A percentile compares a stretch with the other conserved stretches of the same genome.
Conservation (phyloP, 2,888 invertebrate species). For the Bhutanitis thaidina region DNA sequence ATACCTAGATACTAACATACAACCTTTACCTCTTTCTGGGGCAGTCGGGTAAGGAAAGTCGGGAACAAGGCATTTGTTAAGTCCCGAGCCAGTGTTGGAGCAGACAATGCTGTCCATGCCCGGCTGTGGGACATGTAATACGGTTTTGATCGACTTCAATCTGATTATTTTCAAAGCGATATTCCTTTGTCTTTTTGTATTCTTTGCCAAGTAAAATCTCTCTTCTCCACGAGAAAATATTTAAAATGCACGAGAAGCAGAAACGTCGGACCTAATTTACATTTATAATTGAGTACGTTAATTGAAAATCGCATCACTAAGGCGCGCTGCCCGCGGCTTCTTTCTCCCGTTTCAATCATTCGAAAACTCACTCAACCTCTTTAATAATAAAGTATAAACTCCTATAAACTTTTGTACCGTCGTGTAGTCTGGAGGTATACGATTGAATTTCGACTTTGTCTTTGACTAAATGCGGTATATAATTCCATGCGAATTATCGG, state of each 20-base stretch:
- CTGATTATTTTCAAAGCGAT: no score
- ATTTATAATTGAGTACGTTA: constrained; percentile 20
- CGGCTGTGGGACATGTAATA: no score
- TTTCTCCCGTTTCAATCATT: constrained; percentile 27
- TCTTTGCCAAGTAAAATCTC: no score
- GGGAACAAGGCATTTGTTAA: no score
- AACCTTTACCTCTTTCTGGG: no score
- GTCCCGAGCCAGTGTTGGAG: no score
- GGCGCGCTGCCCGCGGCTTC: constrained; percentile 37
- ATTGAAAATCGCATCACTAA: constrained; percentile 44
- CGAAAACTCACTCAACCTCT: constrained; percentile 37
- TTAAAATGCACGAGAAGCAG: neutral
- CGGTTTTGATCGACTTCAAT: no score
- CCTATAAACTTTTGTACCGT: constrained; percentile 31
- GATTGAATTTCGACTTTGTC: constrained; percentile 29
- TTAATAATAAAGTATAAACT: constrained; percentile 42
- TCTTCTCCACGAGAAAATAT: neutral
- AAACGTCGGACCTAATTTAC: constrained; percentile 11
- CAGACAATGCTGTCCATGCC: no score
- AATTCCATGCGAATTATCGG: constrained; percentile 24
- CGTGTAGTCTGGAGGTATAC: constrained; percentile 27
- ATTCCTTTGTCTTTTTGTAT: no score
- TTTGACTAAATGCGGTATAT: constrained; percentile 23
- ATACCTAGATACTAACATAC: no score
- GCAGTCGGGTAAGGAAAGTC: no score